Evolutionary conservation across 2,113 vertebrate genomes (phyloP).

Genomic region (Peromyscus leucopus): DNA sequence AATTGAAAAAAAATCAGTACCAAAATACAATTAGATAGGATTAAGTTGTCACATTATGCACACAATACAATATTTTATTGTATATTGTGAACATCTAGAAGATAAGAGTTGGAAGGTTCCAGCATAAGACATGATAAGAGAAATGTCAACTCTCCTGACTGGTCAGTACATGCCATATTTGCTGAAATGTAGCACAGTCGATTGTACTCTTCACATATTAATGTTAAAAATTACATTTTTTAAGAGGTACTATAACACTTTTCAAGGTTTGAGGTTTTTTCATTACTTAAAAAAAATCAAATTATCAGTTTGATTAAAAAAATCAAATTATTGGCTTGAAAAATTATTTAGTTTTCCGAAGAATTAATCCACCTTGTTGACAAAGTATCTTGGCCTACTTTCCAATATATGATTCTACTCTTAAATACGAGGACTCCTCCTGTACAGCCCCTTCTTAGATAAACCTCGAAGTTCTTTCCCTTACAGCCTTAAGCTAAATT

Average conservation of each 20-base stretch:
- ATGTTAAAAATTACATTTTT: background rate
- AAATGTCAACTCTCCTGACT: background rate
- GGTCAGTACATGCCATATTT: background rate
- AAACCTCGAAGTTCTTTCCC: background rate
- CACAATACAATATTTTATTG: background rate
- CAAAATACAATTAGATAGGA: background rate
- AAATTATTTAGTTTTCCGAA: background rate
- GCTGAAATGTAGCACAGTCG: background rate
- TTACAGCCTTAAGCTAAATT: background rate
- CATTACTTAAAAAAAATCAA: background rate
- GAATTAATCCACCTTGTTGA: background rate
- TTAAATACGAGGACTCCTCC: background rate
- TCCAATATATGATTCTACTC: constrained; percentile 4
- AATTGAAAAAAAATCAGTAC: background rate
- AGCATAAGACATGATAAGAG: background rate
- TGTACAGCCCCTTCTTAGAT: background rate
- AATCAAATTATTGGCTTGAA: constrained; percentile 10
- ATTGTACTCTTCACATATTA: background rate
- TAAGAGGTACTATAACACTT: background rate
- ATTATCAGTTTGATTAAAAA: background rate
- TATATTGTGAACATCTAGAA: background rate
- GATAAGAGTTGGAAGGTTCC: too few species aligned
- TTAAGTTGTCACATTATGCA: background rate
- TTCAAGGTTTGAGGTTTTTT: background rate
- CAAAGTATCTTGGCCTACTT: background rate